A percentile compares a stretch with the other conserved stretches of the same genome.
Evolutionary conservation across 2,797 vertebrate genomes (phyloP).

Genomic region (Phylloscopus collybita): DNA sequence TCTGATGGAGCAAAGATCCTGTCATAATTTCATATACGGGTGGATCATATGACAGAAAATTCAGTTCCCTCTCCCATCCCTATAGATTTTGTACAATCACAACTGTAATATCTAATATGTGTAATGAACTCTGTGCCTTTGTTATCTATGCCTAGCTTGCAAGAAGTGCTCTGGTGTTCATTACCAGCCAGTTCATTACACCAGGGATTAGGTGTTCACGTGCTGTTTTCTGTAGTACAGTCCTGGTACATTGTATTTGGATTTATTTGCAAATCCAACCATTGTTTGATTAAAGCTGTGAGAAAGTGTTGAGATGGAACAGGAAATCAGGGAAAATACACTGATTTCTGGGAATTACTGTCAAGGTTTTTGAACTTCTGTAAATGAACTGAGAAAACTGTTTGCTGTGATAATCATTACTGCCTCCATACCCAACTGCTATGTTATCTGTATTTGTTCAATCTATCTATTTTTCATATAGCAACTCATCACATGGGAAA

Average conservation of each 20-base stretch:
- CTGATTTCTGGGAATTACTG: neutral
- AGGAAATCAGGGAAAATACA: neutral
- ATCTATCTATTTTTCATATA: neutral
- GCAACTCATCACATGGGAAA: neutral
- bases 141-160: neutral
- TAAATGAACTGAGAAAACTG: neutral
- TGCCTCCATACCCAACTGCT: neutral
- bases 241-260: neutral
- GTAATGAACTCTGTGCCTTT: neutral
- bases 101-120: neutral
- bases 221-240: neutral
- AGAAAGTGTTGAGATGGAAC: neutral
- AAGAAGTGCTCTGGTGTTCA: neutral
- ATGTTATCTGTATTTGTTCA: neutral
- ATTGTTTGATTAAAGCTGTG: neutral
- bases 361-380: neutral
- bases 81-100: neutral
- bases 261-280: neutral
- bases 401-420: neutral
- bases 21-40: conserved; percentile 49
- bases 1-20: conserved; percentile 54
- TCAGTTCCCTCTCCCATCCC: neutral
- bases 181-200: neutral
- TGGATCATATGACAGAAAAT: neutral
- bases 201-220: neutral